Evolutionary conservation across 2,888 invertebrate genomes (phyloP), one percentile per base, ranked within the genome.

Genomic region (Herminia tarsipennalis): DNA sequence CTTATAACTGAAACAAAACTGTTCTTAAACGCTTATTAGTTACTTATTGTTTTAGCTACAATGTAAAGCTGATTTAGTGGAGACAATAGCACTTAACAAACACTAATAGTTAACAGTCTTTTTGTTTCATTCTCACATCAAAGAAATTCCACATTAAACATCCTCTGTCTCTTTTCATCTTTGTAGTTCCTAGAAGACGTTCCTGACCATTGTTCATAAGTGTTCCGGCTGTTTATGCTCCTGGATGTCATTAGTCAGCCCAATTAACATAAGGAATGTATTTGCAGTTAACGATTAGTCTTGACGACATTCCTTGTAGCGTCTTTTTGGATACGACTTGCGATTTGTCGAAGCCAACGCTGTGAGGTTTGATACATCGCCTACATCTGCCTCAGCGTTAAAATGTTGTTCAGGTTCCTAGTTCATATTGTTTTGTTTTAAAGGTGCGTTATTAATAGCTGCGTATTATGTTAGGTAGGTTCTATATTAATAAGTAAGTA

Each of bases 261-360:
- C 75, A 80, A 80, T 80, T 80, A 79, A 76, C 66, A 52, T 49
- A 43, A 63, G 73, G 71, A 75, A 78, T 78, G 65, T 67, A 66
- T 72, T 70, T 52, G 61, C 58, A 51, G 53, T 52, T 61, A 56
- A 35, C 66, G 54, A 77, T 77, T 74, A 66, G 70, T 75, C 68
- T 55, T 38, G 33, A 18, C 34, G 46, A 40, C 38, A 45, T 56
- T 57, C 47, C 52, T 43, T 57, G 50, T 52, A 53, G 49, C 51
- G 57, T 65, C 58, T 58, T 68, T 66, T 57, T 59, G 48, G 52
- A 41, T 39, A 30, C 18, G 45, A 51, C 38, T 44, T 51, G 64
- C 60, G 53, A 66, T 66, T 66, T 56, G 64, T 66, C 60, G 67
- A 43, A 56, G 64, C 53, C 50, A 51, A 9, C 25, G 28, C 35